Base-by-base conservation (phyloP, 1,140 invertebrate species). In the Lordiphosa collinella region DNA sequence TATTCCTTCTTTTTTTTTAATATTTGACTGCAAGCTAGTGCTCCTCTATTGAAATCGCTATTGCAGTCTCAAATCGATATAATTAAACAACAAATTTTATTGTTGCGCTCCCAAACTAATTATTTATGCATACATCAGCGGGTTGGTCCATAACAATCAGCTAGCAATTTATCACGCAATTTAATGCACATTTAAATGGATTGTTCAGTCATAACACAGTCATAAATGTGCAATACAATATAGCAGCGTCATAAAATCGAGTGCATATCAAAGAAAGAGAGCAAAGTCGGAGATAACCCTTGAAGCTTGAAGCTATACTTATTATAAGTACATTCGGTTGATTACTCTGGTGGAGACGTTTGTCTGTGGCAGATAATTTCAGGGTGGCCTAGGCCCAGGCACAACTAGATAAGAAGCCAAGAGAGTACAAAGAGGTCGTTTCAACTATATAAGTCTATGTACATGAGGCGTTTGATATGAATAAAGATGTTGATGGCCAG, bases 11-110 rank as follows among this genome's bases (percentile, higher is more conserved):
- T 64, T 35, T 16, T 40, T 53, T 40, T 35, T 29, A 18, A 7
- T 10, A 22, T 41, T 53, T 57, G 32, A 40, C 38, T 13, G 18
- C 11, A 12, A 11, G 18, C 9, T 6, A 9, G 43, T 18, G 31
- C 25, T n/a, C n/a, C n/a, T n/a, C n/a, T n/a, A n/a, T n/a, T 60
- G 36, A 66, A 75, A 55, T 63, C 69, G 64, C 62, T 70, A 61
- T 52, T 49, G 32, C 18, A 31, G 18, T 29, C 29, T 46, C 36
- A n/a, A n/a, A n/a, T n/a, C n/a, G n/a, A n/a, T n/a, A n/a, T 80
- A 79, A 79, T 79, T 79, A 80, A 79, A 79, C 66, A 38, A 57
- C 53, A 57, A 63, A 76, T 71, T 78, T 73, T 57, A 60, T 80
- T 69, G 64, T 37, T 43, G 69, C 55, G 37, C 70, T 80, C 64